These are phyloP conservation scores for Erinaceus europaeus DNA, from an alignment of 2,113 vertebrate genomes.

Conservation along the genomic window DNA sequence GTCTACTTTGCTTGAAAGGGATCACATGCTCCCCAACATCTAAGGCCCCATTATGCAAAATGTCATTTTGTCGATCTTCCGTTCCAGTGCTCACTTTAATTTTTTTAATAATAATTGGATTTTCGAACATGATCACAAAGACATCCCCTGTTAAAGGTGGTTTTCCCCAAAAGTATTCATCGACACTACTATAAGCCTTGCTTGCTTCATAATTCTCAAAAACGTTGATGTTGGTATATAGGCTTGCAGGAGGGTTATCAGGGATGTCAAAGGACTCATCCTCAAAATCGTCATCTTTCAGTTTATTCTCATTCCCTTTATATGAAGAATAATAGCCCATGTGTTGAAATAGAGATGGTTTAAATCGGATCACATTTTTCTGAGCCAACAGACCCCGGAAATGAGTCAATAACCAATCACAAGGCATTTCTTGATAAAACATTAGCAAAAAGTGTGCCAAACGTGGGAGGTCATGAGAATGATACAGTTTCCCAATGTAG, in stretches of 20 bases:
- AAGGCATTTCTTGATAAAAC: slow-evolving; percentile 99
- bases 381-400: slow-evolving; percentile 94
- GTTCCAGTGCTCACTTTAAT: slow-evolving; percentile 95
- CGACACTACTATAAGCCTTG: slow-evolving; percentile 95
- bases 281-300: slow-evolving; percentile 99
- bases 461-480: slow-evolving; percentile 89
- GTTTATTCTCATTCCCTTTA: slow-evolving; percentile 96
- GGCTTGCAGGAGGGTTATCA: slow-evolving; percentile 94
- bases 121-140: slow-evolving; percentile 93
- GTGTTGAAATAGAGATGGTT: slow-evolving; percentile 98
- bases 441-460: slow-evolving; percentile 97
- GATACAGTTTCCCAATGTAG: slow-evolving; percentile 98
- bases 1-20: slow-evolving; percentile 88
- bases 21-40: slow-evolving; percentile 93
- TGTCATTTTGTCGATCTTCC: slow-evolving; percentile 95
- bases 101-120: slow-evolving; percentile 91
- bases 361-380: slow-evolving; percentile 96
- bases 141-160: slow-evolving; percentile 92
- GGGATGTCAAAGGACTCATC: slow-evolving; percentile 96
- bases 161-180: slow-evolving; percentile 99
- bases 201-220: slow-evolving; percentile 96
- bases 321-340: slow-evolving; percentile 99
- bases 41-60: slow-evolving; percentile 93
- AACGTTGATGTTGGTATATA: slow-evolving; percentile 96
- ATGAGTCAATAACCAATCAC: slow-evolving; percentile 97